Conservation (phyloP, 2,888 invertebrate genomes). For the Epicampocera succincta region DNA sequence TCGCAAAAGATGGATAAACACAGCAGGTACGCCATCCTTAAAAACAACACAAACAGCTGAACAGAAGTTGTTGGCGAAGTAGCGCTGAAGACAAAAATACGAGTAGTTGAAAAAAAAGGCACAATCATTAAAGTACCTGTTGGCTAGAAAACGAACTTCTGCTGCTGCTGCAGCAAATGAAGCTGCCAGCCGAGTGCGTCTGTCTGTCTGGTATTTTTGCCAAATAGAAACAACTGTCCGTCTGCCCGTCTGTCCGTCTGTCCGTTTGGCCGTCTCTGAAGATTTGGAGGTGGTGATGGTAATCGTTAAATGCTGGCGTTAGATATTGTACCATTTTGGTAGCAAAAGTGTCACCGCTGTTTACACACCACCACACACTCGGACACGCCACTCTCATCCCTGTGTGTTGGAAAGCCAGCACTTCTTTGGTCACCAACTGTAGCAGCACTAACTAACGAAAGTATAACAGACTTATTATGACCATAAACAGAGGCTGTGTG, state of each 20-base stretch:
- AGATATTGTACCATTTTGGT: constrained; percentile 67
- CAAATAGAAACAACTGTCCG: constrained; percentile 13
- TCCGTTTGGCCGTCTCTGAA: constrained; percentile 38
- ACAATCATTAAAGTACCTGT: constrained; percentile 52
- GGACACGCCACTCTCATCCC: neutral
- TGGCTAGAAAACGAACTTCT: constrained; percentile 7
- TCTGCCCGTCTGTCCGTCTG: constrained; percentile 13
- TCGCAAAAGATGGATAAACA: constrained; percentile 69
- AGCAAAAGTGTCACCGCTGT: constrained; percentile 70
- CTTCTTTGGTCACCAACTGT: constrained; percentile 21
- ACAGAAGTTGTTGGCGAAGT: constrained; percentile 37
- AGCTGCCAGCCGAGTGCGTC: constrained; percentile 12
- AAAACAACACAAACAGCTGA: constrained; percentile 10
- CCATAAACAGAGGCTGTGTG: constrained; percentile 60
- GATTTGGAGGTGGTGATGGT: constrained; percentile 68
- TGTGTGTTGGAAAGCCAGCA: constrained; percentile 3
- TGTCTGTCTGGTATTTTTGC: constrained; percentile 9
- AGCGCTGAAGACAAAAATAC: constrained; percentile 23
- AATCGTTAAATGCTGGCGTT: constrained; percentile 70
- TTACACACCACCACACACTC: constrained; percentile 34
- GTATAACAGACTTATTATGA: constrained; percentile 69
- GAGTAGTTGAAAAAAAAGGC: neutral
- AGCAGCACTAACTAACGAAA: constrained; percentile 49
- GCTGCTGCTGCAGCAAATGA: constrained; percentile 2
- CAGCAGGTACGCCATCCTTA: constrained; percentile 62